These are phyloP conservation scores for Phymastichus coffea DNA, from an alignment of 1,140 invertebrate genomes.

Conservation along the genomic window DNA sequence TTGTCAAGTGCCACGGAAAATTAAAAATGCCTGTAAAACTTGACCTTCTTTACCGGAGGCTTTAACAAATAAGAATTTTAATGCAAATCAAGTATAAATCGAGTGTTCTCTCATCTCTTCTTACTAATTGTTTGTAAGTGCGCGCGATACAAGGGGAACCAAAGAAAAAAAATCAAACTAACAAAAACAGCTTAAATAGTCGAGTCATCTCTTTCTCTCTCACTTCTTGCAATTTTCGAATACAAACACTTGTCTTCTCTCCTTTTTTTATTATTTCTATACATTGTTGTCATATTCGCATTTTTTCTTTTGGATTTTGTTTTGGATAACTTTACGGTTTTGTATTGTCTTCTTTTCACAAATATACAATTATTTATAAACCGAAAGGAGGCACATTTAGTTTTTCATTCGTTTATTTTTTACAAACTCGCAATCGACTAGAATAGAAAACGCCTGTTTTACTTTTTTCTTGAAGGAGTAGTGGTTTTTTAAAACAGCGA, in stretches of 20 bases:
- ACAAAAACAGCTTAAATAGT: neutral
- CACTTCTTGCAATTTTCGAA: slow-evolving; percentile 8
- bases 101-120: slow-evolving; percentile 16
- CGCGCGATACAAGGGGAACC: neutral
- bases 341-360: too few relatives aligned
- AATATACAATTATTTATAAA: too few relatives aligned
- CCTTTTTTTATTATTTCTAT: neutral
- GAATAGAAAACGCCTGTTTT: too few relatives aligned
- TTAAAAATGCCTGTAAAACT: slow-evolving; percentile 17
- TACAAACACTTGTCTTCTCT: neutral
- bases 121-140: slow-evolving; percentile 1
- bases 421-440: too few relatives aligned
- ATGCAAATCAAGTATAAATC: neutral
- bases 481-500: too few relatives aligned
- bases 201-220: slow-evolving; percentile 24
- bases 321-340: neutral
- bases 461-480: too few relatives aligned
- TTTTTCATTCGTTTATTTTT: too few relatives aligned
- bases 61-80: slow-evolving; percentile 3
- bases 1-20: slow-evolving; percentile 4
- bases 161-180: too few relatives aligned
- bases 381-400: too few relatives aligned
- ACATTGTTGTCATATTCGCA: neutral
- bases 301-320: neutral
- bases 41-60: neutral